phyloP scores from a whole-genome alignment of 2,888 invertebrate species.

The Campoplex nolae region DNA sequence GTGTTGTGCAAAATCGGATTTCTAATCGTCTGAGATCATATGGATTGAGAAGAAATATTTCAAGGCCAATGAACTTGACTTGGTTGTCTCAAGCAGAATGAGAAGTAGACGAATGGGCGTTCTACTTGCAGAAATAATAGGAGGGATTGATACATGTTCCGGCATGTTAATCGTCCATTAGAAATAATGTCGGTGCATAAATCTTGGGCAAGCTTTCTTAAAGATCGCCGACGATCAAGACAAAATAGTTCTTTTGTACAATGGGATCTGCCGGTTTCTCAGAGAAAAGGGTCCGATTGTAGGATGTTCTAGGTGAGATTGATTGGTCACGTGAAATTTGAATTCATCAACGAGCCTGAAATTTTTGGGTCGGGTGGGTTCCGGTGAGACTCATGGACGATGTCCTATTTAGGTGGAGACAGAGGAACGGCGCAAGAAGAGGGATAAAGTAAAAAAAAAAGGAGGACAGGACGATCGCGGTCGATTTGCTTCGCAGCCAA shows the following conservation, averaged over 20 bases:
- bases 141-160: neutral
- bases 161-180: slow-evolving; percentile 13
- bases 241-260: neutral
- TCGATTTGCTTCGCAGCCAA: slow-evolving; percentile 48
- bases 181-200: slow-evolving; percentile 5
- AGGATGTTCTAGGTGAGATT: slow-evolving; percentile 78
- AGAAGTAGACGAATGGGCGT: neutral
- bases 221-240: neutral
- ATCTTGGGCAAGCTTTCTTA: neutral
- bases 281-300: neutral
- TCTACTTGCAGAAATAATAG: neutral
- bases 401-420: slow-evolving; percentile 22
- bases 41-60: neutral
- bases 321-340: slow-evolving; percentile 79
- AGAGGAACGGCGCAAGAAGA: neutral
- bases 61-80: neutral
- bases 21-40: neutral
- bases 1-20: too few species aligned
- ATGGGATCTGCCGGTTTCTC: neutral
- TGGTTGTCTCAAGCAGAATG: neutral
- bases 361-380: slow-evolving; percentile 31
- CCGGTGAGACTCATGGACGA: neutral
- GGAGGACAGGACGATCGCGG: slow-evolving; percentile 1
- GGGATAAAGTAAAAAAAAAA: slow-evolving; percentile 8
- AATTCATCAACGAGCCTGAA: neutral